These are phyloP conservation scores for crab-eating macaque (Macaca fascicularis) DNA, from an alignment of 2,113 vertebrate species.

Conservation along the genomic window DNA sequence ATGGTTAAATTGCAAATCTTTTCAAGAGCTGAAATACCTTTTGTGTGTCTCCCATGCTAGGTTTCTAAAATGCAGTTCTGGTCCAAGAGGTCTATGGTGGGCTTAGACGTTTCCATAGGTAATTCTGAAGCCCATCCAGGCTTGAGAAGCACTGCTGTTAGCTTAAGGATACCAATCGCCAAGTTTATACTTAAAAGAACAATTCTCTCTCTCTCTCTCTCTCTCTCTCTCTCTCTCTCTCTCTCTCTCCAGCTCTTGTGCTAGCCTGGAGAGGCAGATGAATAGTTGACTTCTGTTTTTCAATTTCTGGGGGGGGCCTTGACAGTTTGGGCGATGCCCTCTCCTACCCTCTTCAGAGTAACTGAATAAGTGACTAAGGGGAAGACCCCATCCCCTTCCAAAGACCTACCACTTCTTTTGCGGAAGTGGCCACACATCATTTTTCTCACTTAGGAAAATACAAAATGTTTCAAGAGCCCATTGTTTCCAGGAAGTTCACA, in stretches of 20 bases:
- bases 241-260: too few species aligned
- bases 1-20: background rate
- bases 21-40: background rate
- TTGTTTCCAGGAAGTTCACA: background rate
- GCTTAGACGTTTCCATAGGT: background rate
- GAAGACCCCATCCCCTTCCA: background rate
- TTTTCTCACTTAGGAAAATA: conserved; percentile 40
- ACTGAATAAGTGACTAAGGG: background rate
- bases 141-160: background rate
- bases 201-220: background rate
- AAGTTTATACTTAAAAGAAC: background rate
- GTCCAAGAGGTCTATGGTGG: background rate
- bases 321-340: background rate
- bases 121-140: background rate
- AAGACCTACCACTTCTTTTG: background rate
- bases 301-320: background rate
- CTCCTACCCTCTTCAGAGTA: background rate
- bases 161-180: background rate
- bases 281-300: background rate
- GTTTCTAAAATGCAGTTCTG: background rate
- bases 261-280: background rate
- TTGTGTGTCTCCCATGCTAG: background rate
- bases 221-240: background rate
- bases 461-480: background rate
- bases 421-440: background rate